phyloP scores from a whole-genome alignment of 2,113 vertebrate genomes.

The Poeciliopsis prolifica region DNA sequence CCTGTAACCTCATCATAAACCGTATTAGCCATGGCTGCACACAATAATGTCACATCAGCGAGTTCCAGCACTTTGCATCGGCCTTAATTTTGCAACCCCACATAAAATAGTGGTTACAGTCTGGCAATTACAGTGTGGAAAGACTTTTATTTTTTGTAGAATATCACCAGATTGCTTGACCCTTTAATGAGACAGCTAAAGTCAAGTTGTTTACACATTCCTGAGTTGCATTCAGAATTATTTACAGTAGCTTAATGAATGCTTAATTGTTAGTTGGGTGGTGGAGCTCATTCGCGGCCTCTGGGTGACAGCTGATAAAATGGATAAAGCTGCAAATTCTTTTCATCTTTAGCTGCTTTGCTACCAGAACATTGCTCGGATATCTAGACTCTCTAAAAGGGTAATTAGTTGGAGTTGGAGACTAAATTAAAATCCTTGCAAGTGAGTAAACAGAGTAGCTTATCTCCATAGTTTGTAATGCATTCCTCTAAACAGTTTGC shows the following conservation, averaged over 20 bases:
- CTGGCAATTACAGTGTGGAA: conserved; percentile 47
- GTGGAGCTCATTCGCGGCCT: conserved; percentile 50
- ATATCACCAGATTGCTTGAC: conserved; percentile 60
- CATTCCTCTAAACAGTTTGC: neutral
- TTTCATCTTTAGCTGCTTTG: conserved; percentile 9
- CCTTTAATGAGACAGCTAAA: conserved; percentile 47
- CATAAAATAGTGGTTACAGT: conserved; percentile 57
- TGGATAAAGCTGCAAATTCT: conserved; percentile 27
- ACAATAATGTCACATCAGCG: conserved; percentile 61
- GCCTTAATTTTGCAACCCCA: conserved; percentile 49
- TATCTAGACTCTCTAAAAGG: conserved; percentile 9
- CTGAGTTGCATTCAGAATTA: conserved; percentile 41
- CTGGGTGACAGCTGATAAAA: conserved; percentile 40
- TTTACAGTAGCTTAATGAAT: conserved; percentile 68
- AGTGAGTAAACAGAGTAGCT: conserved; percentile 4
- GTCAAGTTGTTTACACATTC: conserved; percentile 55
- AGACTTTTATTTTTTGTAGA: conserved; percentile 23
- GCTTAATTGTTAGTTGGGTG: conserved; percentile 44
- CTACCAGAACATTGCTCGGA: conserved; percentile 19
- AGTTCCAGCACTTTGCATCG: conserved; percentile 49
- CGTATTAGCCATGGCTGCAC: conserved; percentile 30
- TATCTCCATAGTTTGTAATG: conserved; percentile 16
- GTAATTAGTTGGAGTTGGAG: conserved; percentile 7
- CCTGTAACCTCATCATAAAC: conserved; percentile 63
- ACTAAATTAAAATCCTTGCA: neutral